Base-by-base conservation (phyloP, 2,888 invertebrate genomes). In the Lacanobia oleracea region DNA sequence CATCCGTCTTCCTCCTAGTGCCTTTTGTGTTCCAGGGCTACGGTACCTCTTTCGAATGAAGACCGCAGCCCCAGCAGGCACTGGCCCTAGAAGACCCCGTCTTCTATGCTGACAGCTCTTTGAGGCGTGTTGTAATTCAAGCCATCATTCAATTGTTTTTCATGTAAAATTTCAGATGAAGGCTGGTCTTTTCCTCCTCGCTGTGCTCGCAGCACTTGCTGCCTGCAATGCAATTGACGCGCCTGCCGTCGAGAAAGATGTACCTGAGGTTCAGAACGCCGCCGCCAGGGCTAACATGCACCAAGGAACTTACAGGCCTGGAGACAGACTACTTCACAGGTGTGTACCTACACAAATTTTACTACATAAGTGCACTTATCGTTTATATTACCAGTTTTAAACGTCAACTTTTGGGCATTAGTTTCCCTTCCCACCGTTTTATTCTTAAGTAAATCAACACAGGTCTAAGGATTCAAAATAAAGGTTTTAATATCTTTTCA, bases 241-340 rank as follows among this genome's bases (percentile, higher is more conserved):
- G 2, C 56, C 56, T 5, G 56, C 33, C 3, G 18, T 56, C 18
- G 9, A 33, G 33, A 9, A 33, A 21, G 71, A 77, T 6, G 77
- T 71, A 1, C 51, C 77, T 23, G 72, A 0, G 14, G 7, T 59
- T 0, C 9, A 56, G 14, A 56, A 60, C 40, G 27, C n/a, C 8
- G 23, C 67, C 21, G 2, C 27, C 48, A 74, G 73, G 53, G 10
- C 75, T 0, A 67, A 74, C 40, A 64, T 72, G 73, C 10, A 48
- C 48, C 72, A 71, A 5, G 73, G 50, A 6, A 12, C 40, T 12
- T 54, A 65, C 27, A 21, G 48, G 1, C 54, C 68, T 1, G 62
- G 66, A 10, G 75, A 75, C 16, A 40, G 59, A 54, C 18, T 77
- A 8, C 48, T 82, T 43, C 73, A 76, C 67, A 82, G 82, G 82